Evolutionary conservation across 2,888 invertebrate genomes (phyloP).

Genomic region (Trachelus troglodyta): DNA sequence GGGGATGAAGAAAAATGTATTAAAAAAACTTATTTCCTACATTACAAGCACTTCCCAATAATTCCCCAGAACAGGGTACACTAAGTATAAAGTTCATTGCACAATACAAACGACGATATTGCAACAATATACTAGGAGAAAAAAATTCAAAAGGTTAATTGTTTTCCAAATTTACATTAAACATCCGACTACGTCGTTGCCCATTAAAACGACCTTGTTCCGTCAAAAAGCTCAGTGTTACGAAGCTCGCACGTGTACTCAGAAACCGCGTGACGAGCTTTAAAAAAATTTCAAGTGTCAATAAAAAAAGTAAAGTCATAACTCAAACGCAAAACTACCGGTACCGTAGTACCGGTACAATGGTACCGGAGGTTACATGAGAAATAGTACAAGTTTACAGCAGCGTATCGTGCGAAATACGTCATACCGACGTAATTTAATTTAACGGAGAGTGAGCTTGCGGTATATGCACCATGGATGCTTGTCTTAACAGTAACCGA

Average conservation of each 20-base stretch:
- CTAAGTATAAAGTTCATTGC: no score
- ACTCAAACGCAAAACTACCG: background rate
- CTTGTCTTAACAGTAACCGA: background rate
- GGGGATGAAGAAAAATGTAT: background rate
- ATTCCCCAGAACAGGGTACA: no score
- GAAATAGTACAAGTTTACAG: background rate
- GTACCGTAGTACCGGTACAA: background rate
- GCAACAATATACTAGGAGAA: no score
- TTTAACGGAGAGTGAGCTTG: background rate
- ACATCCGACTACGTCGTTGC: no score
- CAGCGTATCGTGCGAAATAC: background rate
- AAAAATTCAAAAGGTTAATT: no score
- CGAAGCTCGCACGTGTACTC: no score
- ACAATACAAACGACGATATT: no score
- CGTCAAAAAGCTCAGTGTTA: no score
- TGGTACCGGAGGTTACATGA: background rate
- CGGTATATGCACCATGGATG: background rate
- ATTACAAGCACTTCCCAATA: no score
- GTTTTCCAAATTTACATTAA: no score
- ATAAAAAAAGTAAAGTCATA: background rate
- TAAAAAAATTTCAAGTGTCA: background rate
- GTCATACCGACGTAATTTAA: background rate
- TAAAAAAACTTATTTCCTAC: background rate
- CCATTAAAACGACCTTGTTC: no score
- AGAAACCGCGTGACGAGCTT: background rate